Evolutionary conservation across 2,888 invertebrate genomes (phyloP).

Genomic region (Timandra comae): DNA sequence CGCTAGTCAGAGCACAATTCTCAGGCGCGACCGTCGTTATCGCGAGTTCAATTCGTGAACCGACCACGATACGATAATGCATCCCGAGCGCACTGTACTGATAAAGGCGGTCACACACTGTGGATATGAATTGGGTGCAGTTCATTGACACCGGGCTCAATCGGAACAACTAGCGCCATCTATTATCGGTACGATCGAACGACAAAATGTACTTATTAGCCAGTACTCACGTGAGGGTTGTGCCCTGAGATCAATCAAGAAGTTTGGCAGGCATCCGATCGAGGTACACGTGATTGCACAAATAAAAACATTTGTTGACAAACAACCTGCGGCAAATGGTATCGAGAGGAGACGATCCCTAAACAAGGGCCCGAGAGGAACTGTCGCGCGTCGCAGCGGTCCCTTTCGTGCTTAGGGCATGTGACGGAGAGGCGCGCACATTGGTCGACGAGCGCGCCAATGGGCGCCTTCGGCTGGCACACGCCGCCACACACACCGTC

Average conservation of each 20-base stretch:
- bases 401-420: conserved; percentile 64
- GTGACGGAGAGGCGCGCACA: conserved; percentile 35
- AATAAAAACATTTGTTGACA: conserved; percentile 49
- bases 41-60: too few relatives aligned
- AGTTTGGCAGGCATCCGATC: conserved; percentile 33
- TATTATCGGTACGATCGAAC: conserved; percentile 37
- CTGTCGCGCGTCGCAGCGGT: conserved; percentile 43
- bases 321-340: conserved; percentile 29
- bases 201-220: conserved; percentile 30
- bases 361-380: conserved; percentile 62
- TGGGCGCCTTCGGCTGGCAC: conserved; percentile 36
- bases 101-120: background rate
- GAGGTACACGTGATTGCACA: conserved; percentile 39
- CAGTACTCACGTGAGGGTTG: conserved; percentile 57
- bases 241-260: conserved; percentile 33
- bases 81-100: too few relatives aligned
- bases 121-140: conserved; percentile 30
- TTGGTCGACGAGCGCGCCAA: conserved; percentile 53
- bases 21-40: too few relatives aligned
- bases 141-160: conserved; percentile 56
- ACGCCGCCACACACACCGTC: conserved; percentile 33
- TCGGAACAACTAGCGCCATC: conserved; percentile 59
- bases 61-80: too few relatives aligned
- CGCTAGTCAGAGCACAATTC: too few relatives aligned
- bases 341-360: conserved; percentile 45